A percentile compares a stretch with the other conserved stretches of the same genome.
Conservation (phyloP, 2,113 vertebrate genomes). For the Sylvicapra grimmia region DNA sequence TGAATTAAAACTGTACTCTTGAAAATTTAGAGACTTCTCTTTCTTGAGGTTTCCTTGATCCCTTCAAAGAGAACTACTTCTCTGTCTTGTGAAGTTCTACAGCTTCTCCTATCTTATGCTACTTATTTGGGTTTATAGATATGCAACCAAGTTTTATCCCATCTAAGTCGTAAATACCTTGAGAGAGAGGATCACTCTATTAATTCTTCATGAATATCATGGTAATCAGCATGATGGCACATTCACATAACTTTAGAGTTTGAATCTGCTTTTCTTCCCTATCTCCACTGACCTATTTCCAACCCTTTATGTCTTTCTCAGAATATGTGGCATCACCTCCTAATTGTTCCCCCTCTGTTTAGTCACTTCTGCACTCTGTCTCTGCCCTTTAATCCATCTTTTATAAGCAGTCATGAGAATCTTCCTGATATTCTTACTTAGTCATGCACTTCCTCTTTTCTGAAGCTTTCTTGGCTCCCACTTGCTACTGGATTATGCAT, state of each 20-base stretch:
- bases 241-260: not conserved
- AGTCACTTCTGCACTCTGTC: not conserved
- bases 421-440: not conserved
- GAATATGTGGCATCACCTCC: not conserved
- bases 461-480: not conserved
- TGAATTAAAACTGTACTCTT: not conserved
- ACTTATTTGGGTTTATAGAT: not conserved
- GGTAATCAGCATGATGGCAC: not conserved
- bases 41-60: not conserved
- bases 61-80: not conserved
- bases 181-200: not conserved
- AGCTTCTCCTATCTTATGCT: not conserved
- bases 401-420: not conserved
- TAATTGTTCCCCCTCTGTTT: not conserved
- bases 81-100: not conserved
- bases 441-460: not conserved
- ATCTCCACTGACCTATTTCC: not conserved
- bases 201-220: not conserved
- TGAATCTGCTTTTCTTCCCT: not conserved
- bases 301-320: not conserved
- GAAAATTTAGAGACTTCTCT: not conserved
- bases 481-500: not conserved
- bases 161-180: not conserved
- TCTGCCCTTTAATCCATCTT: not conserved
- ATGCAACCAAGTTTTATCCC: not conserved